Conservation (phyloP, 2,797 vertebrate species). For the Rhinogobio ventralis region DNA sequence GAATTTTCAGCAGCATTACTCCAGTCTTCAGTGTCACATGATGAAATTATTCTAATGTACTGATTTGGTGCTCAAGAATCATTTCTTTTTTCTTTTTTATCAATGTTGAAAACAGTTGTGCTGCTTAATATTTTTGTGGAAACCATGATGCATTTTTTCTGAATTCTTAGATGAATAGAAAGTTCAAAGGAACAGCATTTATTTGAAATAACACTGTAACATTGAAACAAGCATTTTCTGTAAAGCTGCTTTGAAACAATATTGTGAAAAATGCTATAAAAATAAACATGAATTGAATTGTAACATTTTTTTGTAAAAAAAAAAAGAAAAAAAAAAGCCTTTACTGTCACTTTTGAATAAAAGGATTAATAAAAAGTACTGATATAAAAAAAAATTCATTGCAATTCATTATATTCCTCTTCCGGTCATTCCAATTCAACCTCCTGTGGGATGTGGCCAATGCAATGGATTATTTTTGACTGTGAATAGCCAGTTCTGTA, state of each 20-base stretch:
- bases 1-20: background rate
- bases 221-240: too few species aligned
- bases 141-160: too few species aligned
- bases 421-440: background rate
- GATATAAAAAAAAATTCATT: background rate
- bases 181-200: too few species aligned
- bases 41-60: background rate
- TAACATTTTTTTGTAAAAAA: too few species aligned
- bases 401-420: background rate
- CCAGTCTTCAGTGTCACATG: background rate
- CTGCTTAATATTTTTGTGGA: too few species aligned
- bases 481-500: background rate
- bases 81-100: background rate
- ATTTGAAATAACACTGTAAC: too few species aligned
- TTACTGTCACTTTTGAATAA: background rate
- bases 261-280: background rate
- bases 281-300: background rate
- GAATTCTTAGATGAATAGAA: too few species aligned
- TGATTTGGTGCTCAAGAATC: background rate
- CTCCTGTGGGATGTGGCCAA: background rate
- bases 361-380: background rate
- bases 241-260: too few species aligned
- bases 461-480: background rate
- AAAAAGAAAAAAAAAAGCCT: too few species aligned
- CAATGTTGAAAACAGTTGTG: too few species aligned